These are phyloP conservation scores for Nephila pilipes DNA, from an alignment of 1,140 invertebrate genomes.

Conservation along the genomic window DNA sequence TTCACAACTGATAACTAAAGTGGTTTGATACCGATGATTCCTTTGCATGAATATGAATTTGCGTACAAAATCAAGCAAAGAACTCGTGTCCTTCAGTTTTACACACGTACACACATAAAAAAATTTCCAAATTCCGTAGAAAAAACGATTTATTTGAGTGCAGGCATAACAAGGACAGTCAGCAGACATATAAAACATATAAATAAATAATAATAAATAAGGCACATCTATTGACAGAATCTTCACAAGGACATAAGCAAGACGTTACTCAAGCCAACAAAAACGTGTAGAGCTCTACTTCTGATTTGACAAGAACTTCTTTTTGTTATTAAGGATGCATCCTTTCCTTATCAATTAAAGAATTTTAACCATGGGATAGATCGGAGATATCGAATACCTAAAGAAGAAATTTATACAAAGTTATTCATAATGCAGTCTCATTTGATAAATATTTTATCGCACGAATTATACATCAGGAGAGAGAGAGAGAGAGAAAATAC, in stretches of 20 bases:
- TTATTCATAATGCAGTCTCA: background rate
- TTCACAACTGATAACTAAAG: no score
- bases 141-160: background rate
- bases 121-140: background rate
- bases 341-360: background rate
- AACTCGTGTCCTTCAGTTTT: no score
- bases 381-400: background rate
- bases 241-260: background rate
- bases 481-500: no score
- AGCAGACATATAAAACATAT: background rate
- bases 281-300: background rate
- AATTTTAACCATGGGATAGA: background rate
- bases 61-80: no score
- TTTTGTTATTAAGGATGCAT: no score
- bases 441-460: background rate
- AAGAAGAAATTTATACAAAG: background rate
- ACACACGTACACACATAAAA: background rate
- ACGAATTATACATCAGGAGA: background rate
- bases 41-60: no score
- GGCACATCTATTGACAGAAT: background rate
- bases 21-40: no score
- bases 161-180: background rate
- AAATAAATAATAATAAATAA: background rate
- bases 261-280: background rate
- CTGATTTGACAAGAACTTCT: background rate